Base-by-base conservation (phyloP, 2,888 invertebrate species). In the Fragum sueziense region DNA sequence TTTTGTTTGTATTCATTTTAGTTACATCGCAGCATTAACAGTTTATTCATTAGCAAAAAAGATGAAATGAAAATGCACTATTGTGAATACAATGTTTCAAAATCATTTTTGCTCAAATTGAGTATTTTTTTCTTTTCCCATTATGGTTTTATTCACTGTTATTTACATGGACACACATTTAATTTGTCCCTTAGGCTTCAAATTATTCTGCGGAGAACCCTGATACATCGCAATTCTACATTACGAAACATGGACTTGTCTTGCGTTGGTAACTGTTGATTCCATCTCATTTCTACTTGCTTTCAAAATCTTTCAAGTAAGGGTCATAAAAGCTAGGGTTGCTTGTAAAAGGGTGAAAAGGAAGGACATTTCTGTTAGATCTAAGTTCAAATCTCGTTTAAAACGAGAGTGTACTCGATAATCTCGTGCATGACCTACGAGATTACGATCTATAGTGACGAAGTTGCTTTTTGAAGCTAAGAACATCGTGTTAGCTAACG, bases 331-430 rank as follows among this genome's bases (percentile, higher is more conserved):
- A 41, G 41, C 41, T 17, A 17, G 17, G 41, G 9, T 41, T 17
- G 41, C 41, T 9, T 11, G 17, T 9, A 41, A 41, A 41, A 41
- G 11, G 41, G 9, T 17, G 11, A 41, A 9, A 41, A 41, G 17
- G 41, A 41, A 41, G 17, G 11, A 41, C 25, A 25, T 22, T 11
- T 7, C 27, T 57, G 9, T 57, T 25, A 57, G 57, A 57, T 57
- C n/a, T 25, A 27, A 57, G 57, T 57, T 57, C 57, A 57, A 57
- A 57, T 57, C 57, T 25, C 57, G 57, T 57, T 57, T 57, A 9
- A 57, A 27, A 27, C 57, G 22, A 57, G 57, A 25, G 4, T 57
- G 57, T 20, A 57, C 57, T 57, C 4, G 25, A 6, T 57, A 57
- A 22, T 57, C 57, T 3, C 27, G 4, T 7, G 57, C 3, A 57